Percentiles rank a stretch among this genome's conserved stretches.
Conservation (phyloP, 2,113 vertebrate genomes). For the Vulpes vulpes region DNA sequence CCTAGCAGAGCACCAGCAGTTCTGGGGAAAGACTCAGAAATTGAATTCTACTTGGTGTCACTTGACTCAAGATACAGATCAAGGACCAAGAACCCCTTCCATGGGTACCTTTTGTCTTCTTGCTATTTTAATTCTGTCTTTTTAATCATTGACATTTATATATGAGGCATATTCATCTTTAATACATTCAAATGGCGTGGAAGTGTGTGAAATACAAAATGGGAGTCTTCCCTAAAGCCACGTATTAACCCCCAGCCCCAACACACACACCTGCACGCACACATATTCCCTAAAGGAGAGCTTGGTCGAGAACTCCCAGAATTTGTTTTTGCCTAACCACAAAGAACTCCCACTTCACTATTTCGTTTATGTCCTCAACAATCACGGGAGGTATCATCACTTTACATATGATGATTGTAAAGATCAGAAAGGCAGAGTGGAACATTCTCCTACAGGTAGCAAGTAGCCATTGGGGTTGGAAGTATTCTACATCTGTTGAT, state of each 20-base stretch:
- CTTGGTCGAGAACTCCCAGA: background rate
- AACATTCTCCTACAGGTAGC: background rate
- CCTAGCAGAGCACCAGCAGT: background rate
- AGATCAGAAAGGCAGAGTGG: background rate
- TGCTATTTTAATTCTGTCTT: background rate
- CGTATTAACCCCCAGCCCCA: background rate
- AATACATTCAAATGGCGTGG: background rate
- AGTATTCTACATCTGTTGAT: background rate
- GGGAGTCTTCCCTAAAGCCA: fast-evolving
- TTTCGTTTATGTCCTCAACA: background rate
- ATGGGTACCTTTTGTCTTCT: background rate
- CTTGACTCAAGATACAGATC: background rate
- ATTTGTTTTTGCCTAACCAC: background rate
- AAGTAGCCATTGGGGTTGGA: background rate
- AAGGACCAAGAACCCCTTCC: background rate
- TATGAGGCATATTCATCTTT: background rate
- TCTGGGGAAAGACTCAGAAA: background rate
- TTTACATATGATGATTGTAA: background rate
- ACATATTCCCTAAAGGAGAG: background rate
- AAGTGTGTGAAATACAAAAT: background rate
- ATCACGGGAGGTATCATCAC: background rate
- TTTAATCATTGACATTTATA: background rate
- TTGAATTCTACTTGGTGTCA: background rate
- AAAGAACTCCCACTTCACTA: background rate
- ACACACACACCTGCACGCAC: fast-evolving